Conservation (phyloP, 2,113 vertebrate genomes). For the Podocnemis expansa region DNA sequence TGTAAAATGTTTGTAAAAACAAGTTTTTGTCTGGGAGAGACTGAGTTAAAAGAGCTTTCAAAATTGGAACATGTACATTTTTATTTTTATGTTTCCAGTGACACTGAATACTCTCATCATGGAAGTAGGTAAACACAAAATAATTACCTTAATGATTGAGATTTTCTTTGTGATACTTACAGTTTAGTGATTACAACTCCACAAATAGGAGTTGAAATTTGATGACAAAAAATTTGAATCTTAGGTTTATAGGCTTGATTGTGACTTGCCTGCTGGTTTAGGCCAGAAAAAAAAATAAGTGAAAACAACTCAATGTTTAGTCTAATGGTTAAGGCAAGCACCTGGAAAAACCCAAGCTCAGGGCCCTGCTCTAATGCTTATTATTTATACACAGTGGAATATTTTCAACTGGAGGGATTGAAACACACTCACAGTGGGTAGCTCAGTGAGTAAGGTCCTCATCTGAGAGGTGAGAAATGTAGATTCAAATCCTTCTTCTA, state of each 20-base stretch:
- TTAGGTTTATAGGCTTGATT: neutral
- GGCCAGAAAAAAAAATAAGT: neutral
- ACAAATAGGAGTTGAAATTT: neutral
- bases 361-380: neutral
- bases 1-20: slow-evolving; percentile 4
- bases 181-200: neutral
- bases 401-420: neutral
- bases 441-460: neutral
- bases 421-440: neutral
- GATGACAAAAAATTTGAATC: neutral
- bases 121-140: neutral
- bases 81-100: neutral
- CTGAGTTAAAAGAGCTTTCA: neutral
- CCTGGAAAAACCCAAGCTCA: neutral
- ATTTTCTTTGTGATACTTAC: neutral
- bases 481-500: neutral
- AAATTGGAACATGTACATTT: neutral
- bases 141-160: neutral
- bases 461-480: neutral
- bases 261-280: neutral
- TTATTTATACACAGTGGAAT: neutral
- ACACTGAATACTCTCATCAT: neutral
- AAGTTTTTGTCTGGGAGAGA: neutral
- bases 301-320: neutral
- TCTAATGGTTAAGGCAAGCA: neutral